Evolutionary conservation across 2,797 vertebrate species (phyloP), one percentile per base, ranked within the genome.

Genomic region (Rhinatrema bivittatum): DNA sequence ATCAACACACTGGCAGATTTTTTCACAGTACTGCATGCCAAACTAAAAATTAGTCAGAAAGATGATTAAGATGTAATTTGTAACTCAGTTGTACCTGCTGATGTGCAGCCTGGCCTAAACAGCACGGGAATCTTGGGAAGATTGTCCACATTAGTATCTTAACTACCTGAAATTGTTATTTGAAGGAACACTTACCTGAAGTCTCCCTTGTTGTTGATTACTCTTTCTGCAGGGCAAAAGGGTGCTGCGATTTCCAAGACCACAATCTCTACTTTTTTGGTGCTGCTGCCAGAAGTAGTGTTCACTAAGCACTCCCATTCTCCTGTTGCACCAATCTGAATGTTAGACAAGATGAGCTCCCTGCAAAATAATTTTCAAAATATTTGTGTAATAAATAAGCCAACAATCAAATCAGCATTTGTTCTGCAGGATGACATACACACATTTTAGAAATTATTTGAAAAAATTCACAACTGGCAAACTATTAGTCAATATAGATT

Each of bases 151-250:
- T 61, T 56, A 46, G 60, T 42, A 45, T 38, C 25, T 33, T 46
- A n/a, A n/a, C n/a, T n/a, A n/a, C n/a, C n/a, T n/a, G n/a, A n/a
- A 18, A 58, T 30, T 48, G 40, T 16, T n/a, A n/a, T n/a, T n/a
- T n/a, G n/a, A 21, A 25, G 7, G 20, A 15, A 27, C 20, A 50
- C 78, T 65, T 81, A 95, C 92, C 91, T 91, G 83, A 90, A 95
- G 53, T 94, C 90, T 19, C 91, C 92, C 65, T 91, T 92, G 79
- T 90, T 93, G 78, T 89, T 89, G 66, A 76, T 82, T 57, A 92
- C 69, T 71, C 86, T 81, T 60, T 94, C 90, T 19, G 84, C 68
- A 9, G 85, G 81, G 58, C 92, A 94, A 73, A 90, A 93, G 5
- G 79, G 72, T 3, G 87, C 87, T 11, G 87, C 84, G 1, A 76